A percentile compares a stretch with the other conserved stretches of the same genome.
phyloP scores from a whole-genome alignment of 2,113 vertebrate species.

The Tetrax tetrax region DNA sequence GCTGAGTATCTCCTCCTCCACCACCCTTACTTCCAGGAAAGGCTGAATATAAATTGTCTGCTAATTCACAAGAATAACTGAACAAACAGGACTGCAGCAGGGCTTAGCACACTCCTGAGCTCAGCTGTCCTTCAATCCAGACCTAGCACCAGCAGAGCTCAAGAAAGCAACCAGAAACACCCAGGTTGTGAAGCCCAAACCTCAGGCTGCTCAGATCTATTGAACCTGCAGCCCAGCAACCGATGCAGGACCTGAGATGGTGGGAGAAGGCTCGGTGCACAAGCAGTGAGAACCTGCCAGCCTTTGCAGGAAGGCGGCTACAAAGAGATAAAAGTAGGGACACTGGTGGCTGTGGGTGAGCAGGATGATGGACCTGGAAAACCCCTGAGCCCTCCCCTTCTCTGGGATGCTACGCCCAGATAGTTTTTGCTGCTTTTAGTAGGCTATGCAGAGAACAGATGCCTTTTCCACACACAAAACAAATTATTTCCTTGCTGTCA shows the following conservation, averaged over 20 bases:
- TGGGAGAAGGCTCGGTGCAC: not conserved
- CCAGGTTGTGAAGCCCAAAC: not conserved
- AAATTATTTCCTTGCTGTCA: not conserved
- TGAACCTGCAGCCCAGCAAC: not conserved
- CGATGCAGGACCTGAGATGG: not conserved
- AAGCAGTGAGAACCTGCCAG: fast-evolving
- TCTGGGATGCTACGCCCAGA: not conserved
- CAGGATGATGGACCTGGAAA: not conserved
- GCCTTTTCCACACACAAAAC: not conserved
- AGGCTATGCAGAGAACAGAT: not conserved
- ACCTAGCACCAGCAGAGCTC: not conserved
- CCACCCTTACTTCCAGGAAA: not conserved
- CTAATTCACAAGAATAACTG: not conserved
- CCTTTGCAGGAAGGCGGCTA: not conserved
- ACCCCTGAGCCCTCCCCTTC: not conserved
- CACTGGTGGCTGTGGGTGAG: not conserved
- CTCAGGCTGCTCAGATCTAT: not conserved
- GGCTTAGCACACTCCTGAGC: not conserved
- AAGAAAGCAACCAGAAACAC: not conserved
- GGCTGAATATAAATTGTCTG: not conserved
- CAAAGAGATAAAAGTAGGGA: not conserved
- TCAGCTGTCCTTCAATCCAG: not conserved
- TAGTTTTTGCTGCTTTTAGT: not conserved
- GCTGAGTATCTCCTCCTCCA: not conserved
- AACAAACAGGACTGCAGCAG: not conserved